phyloP scores from a whole-genome alignment of 2,888 invertebrate genomes.

The Xylocampa areola region DNA sequence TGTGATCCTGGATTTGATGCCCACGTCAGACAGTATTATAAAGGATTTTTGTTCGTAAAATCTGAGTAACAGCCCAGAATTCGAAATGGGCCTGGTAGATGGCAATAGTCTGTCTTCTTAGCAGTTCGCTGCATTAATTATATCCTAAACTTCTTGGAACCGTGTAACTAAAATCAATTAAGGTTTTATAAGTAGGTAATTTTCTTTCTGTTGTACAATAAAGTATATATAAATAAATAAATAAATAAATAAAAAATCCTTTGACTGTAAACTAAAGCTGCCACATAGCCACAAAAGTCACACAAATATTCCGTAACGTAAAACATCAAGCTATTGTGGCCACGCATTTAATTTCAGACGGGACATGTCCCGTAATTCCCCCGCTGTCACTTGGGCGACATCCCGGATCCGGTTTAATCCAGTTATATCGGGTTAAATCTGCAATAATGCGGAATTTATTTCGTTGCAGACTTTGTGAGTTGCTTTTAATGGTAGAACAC shows the following conservation, averaged over 20 bases:
- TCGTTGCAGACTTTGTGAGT: constrained; percentile 54
- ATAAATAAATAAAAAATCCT: not conserved
- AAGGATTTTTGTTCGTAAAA: no score
- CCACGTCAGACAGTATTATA: no score
- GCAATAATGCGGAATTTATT: constrained; percentile 69
- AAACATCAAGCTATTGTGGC: constrained; percentile 55
- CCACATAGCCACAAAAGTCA: constrained; percentile 28
- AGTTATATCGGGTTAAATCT: constrained; percentile 68
- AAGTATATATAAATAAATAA: no score
- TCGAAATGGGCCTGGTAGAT: no score
- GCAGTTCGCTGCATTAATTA: no score
- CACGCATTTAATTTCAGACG: constrained; percentile 63
- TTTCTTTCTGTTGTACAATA: no score
- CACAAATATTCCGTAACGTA: constrained; percentile 47
- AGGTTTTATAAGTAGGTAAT: no score
- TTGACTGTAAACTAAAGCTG: constrained; percentile 3
- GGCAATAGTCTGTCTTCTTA: no score
- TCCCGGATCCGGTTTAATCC: constrained; percentile 65
- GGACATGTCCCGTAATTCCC: constrained; percentile 60
- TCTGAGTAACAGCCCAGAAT: no score
- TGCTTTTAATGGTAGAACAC: constrained; percentile 45
- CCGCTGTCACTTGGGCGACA: constrained; percentile 63
- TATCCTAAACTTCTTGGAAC: no score
- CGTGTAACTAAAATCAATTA: no score
- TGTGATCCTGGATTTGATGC: no score